These are phyloP conservation scores for Therioaphis trifolii DNA, from an alignment of 2,888 invertebrate genomes.

Conservation along the genomic window DNA sequence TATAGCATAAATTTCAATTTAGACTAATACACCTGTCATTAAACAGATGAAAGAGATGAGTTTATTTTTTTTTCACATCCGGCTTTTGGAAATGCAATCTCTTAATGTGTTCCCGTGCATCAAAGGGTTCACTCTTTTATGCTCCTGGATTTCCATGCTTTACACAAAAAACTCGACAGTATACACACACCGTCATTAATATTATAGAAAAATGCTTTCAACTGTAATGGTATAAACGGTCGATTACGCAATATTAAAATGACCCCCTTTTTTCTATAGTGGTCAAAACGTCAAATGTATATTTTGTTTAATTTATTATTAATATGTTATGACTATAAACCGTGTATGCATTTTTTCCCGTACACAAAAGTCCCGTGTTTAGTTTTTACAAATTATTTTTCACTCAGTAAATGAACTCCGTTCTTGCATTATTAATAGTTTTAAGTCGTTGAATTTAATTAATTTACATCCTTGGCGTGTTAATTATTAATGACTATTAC, in stretches of 20 bases:
- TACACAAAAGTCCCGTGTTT: background rate
- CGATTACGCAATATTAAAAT: conserved; percentile 45
- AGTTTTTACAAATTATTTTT: conserved; percentile 27
- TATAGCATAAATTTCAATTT: conserved; percentile 53
- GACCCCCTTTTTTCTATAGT: conserved; percentile 1
- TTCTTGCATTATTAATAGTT: conserved; percentile 27
- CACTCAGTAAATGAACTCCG: conserved; percentile 1
- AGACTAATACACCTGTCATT: conserved; percentile 61
- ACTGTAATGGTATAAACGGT: conserved; percentile 41
- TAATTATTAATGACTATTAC: conserved; percentile 32
- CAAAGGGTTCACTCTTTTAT: conserved; percentile 53
- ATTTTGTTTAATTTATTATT: conserved; percentile 36
- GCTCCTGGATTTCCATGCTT: conserved; percentile 35
- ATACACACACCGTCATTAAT: conserved; percentile 35
- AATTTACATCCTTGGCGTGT: conserved; percentile 21
- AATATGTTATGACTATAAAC: background rate
- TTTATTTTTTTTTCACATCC: conserved; percentile 22
- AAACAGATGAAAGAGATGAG: conserved; percentile 57
- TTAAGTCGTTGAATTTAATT: conserved; percentile 28
- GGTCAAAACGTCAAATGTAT: conserved; percentile 50
- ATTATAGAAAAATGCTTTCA: conserved; percentile 55
- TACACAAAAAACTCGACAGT: conserved; percentile 27
- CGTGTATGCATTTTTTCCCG: background rate
- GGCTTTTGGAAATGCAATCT: conserved; percentile 55
- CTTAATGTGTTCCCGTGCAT: conserved; percentile 53